Conservation (phyloP, 2,797 vertebrate species). For the Sciurus vulgaris region DNA sequence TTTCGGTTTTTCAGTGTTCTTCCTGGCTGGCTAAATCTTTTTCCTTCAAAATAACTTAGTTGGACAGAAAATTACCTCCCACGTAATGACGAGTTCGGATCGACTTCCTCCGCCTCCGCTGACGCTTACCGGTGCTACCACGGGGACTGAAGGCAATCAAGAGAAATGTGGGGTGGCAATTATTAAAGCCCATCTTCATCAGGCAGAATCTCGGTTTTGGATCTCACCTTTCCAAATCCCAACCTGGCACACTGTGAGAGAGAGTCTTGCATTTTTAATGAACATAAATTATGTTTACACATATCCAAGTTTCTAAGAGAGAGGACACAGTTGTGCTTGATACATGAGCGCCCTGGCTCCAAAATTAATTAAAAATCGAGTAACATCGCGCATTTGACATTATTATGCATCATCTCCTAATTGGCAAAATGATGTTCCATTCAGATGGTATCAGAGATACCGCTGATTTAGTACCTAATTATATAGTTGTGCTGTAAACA, state of each 20-base stretch:
- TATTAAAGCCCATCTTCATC: not conserved
- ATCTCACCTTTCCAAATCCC: slow-evolving; percentile 1
- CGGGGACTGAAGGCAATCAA: slow-evolving; percentile 89
- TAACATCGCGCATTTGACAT: slow-evolving; percentile 87
- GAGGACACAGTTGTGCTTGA: slow-evolving; percentile 83
- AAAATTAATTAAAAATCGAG: slow-evolving; percentile 87
- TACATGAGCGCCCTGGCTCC: slow-evolving; percentile 83
- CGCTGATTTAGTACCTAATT: slow-evolving; percentile 87
- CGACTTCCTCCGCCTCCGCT: slow-evolving; percentile 92
- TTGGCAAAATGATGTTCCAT: slow-evolving; percentile 88
- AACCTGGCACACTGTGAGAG: not conserved
- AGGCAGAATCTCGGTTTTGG: not conserved
- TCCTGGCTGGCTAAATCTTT: slow-evolving; percentile 50
- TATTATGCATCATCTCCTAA: slow-evolving; percentile 89
- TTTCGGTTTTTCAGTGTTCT: slow-evolving; percentile 36
- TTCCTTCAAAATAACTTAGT: slow-evolving; percentile 63
- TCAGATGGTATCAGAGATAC: slow-evolving; percentile 86
- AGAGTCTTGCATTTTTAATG: slow-evolving; percentile 46
- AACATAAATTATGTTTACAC: slow-evolving; percentile 79
- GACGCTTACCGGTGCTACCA: slow-evolving; percentile 90
- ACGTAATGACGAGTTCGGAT: slow-evolving; percentile 93
- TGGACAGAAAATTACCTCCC: slow-evolving; percentile 92
- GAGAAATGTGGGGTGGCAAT: not conserved
- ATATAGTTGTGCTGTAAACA: slow-evolving; percentile 87
- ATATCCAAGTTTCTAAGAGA: slow-evolving; percentile 74